phyloP scores from a whole-genome alignment of 2,113 vertebrate genomes.

The Tylochromis polylepis region DNA sequence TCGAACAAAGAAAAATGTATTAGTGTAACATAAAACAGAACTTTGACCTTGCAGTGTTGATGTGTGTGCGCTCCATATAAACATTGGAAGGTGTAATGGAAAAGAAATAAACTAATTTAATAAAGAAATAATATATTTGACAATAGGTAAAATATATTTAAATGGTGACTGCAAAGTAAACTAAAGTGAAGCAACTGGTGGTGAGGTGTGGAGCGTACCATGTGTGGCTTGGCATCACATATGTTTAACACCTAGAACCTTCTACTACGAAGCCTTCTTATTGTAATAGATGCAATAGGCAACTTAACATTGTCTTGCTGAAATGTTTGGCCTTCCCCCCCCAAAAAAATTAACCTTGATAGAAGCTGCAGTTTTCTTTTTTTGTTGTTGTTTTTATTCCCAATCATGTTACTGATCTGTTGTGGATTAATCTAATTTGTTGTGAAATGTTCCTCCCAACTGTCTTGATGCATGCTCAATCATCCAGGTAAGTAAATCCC shows the following conservation, averaged over 20 bases:
- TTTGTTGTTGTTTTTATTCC: background rate
- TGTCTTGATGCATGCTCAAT: background rate
- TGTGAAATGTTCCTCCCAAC: background rate
- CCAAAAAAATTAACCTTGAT: background rate
- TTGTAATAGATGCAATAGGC: background rate
- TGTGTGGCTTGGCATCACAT: no score
- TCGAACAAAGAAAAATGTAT: no score
- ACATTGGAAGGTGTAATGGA: no score
- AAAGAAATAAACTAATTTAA: no score
- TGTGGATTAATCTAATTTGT: background rate
- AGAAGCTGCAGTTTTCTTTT: rapidly evolving
- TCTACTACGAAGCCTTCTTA: background rate
- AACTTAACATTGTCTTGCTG: background rate
- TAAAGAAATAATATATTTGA: no score
- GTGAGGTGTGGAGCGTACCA: no score
- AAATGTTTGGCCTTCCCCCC: background rate
- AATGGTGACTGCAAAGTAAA: background rate
- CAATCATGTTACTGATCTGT: background rate
- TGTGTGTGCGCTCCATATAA: no score
- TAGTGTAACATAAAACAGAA: no score
- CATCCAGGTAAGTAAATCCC: background rate
- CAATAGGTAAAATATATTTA: background rate
- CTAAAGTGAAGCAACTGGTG: no score
- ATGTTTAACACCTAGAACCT: background rate
- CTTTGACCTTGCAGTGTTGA: no score